Conservation (phyloP, 1,140 invertebrate species). For the Drosophila malerkotliana region DNA sequence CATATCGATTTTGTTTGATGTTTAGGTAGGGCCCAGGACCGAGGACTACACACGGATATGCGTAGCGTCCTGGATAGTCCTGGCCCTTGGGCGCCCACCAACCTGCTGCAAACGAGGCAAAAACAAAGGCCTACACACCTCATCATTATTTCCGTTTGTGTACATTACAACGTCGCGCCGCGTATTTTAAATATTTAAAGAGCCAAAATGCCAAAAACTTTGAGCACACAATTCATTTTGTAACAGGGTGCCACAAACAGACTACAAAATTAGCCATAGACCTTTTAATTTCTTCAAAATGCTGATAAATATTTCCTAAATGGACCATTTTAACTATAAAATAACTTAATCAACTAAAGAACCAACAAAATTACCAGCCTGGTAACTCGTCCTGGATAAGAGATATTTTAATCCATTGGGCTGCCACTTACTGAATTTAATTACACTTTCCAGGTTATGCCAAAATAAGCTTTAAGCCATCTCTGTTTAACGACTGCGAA, state of each 20-base stretch:
- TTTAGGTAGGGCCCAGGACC: constrained; percentile 51
- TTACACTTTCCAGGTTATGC: constrained; percentile 16
- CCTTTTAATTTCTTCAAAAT: no score
- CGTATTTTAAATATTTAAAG: constrained; percentile 78
- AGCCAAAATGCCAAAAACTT: constrained; percentile 59
- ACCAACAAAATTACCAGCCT: constrained; percentile 2
- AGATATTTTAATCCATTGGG: constrained; percentile 3
- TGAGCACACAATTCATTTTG: constrained; percentile 23
- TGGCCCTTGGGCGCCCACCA: constrained; percentile 28
- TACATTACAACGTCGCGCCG: constrained; percentile 51
- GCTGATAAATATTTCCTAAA: no score
- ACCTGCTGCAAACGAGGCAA: constrained; percentile 27
- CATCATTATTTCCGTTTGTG: constrained; percentile 63
- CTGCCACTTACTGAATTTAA: constrained; percentile 7
- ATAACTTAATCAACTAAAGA: not conserved
- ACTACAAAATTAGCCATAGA: not conserved
- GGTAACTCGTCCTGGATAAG: not conserved
- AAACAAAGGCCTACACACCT: constrained; percentile 43
- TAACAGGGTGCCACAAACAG: constrained; percentile 34
- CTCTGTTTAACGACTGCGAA: constrained; percentile 26
- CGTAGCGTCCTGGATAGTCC: constrained; percentile 37
- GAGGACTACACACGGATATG: constrained; percentile 25
- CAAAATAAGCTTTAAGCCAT: constrained; percentile 19
- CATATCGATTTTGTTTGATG: constrained; percentile 80
- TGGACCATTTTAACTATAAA: not conserved